Evolutionary conservation across 2,888 invertebrate genomes (phyloP), one percentile per base, ranked within the genome.

Genomic region (Ophonus ardosiacus): DNA sequence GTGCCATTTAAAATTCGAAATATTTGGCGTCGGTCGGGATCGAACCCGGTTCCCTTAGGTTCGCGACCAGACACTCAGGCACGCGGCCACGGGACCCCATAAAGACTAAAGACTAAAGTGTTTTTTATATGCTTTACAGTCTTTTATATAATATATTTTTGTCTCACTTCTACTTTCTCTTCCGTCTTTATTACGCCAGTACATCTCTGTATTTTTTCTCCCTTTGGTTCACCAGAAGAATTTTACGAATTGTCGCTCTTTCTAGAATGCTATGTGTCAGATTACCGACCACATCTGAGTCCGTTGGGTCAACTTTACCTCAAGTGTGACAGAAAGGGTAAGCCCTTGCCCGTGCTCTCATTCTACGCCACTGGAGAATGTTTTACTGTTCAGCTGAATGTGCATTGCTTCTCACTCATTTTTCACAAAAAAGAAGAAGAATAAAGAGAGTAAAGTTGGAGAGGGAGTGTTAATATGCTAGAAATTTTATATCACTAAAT

Each of bases 321-420:
- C 93, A 96, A 96, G 94, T 94, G 95, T 92, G 96, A 96, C 93
- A 94, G 94, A 93, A 95, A 95, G 93, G 96, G 96, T 96, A 96
- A 96, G 96, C 92, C 85, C 85, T 68, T 59, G 31, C 40, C 31
- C 83, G 13, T 15, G 43, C 65, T 17, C 43, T 61, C 18, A 13
- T 71, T 56, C 51, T 63, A 24, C 71, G 65, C 79, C 86, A 56
- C 84, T 86, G 56, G 18, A 15, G 31, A 31, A 31, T 31, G 31
- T 31, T 31, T 31, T 31, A 31, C 2, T 51, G 43, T 51, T 51
- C 43, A 63, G 81, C 81, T 81, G 81, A 63, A 63, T 63, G 43
- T 81, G 81, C 63, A 81, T 81, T 63, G 81, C 81, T 81, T 81
- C 24, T 78, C 56, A 17, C n/a, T 15, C 59, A 59, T 59, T 59